Evolutionary conservation across 2,113 vertebrate species (phyloP), one percentile per base, ranked within the genome.

Genomic region (Hippopotamus amphibius): DNA sequence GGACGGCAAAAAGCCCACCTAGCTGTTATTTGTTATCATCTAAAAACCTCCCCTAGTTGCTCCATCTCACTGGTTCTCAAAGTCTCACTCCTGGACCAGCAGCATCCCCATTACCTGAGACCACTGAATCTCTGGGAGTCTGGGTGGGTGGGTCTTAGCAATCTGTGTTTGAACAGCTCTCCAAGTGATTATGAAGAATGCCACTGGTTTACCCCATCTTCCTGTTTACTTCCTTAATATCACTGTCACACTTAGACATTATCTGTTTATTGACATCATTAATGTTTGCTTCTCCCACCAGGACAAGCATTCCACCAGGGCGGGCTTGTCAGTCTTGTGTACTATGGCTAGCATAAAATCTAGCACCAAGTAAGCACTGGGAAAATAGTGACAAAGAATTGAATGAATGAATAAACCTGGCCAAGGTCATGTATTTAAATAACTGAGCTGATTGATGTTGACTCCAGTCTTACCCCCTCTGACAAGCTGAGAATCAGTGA

Each of bases 371-470:
- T 12, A 63, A 83, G 57, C 2, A 33, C 57, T 55, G n/a, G 41
- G 43, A 88, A 84, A 93, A 43, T 28, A 90, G 41, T 85, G 72
- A 83, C 1, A 30, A 92, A 80, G n/a, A n/a, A 37, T n/a, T 1
- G 43, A 86, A 87, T 43, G 53, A 71, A 68, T n/a, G 63, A 79
- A 66, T 33, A 57, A 74, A 77, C 48, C 50, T 57, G 30, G 74
- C 61, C 63, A 88, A 46, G 37, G 41, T 86, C 86, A 50, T 63
- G 17, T 61, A 74, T 66, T 90, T 90, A 90, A 94, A 57, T 59
- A 33, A 68, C 53, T 69, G 66, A 93, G 85, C 57, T 26, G 46
- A 74, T 24, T 41, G 80, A 37, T 82, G 50, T 28, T 37, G 55
- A 59, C 91, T 82, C 19, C n/a, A 61, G 74, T 65, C 50, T 74